A percentile compares a stretch with the other conserved stretches of the same genome.
Evolutionary conservation across 2,797 vertebrate species (phyloP).

Genomic region (Champsocephalus gunnari): DNA sequence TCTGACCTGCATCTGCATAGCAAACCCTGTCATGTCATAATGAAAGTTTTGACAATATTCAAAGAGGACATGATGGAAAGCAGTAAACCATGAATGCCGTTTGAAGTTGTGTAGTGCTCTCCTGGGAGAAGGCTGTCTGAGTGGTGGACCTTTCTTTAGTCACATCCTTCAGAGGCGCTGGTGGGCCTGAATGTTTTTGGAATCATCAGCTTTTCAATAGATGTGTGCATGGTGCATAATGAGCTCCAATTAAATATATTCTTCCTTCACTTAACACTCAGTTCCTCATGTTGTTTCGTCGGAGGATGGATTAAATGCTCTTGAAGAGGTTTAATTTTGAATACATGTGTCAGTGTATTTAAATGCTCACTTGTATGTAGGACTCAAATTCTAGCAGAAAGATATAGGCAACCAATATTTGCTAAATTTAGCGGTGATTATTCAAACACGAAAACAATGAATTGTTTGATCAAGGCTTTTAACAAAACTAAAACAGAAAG

Average conservation of each 20-base stretch:
- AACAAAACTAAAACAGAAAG: constrained; percentile 42
- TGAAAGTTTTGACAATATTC: constrained; percentile 80
- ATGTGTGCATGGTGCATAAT: constrained; percentile 72
- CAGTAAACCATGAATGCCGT: constrained; percentile 70
- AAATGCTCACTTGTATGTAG: constrained; percentile 6
- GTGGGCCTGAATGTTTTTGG: constrained; percentile 78
- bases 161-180: constrained; percentile 70
- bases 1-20: constrained; percentile 79
- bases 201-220: constrained; percentile 74
- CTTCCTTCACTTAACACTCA: constrained; percentile 54
- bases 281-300: constrained; percentile 43
- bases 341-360: constrained; percentile 16
- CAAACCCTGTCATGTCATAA: constrained; percentile 70
- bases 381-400: constrained; percentile 1
- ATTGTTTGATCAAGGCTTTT: constrained; percentile 54
- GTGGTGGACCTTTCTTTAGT: constrained; percentile 64
- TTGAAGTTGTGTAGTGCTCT: constrained; percentile 77
- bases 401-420: constrained; percentile 4
- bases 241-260: constrained; percentile 77
- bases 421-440: constrained; percentile 26
- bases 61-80: constrained; percentile 79
- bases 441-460: constrained; percentile 26
- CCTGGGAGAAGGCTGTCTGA: constrained; percentile 70
- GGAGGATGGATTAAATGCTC: constrained; percentile 14
- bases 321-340: constrained; percentile 6